A percentile compares a stretch with the other conserved stretches of the same genome.
phyloP scores from a whole-genome alignment of 2,797 vertebrate genomes.

The Zenarchopterus dispar region DNA sequence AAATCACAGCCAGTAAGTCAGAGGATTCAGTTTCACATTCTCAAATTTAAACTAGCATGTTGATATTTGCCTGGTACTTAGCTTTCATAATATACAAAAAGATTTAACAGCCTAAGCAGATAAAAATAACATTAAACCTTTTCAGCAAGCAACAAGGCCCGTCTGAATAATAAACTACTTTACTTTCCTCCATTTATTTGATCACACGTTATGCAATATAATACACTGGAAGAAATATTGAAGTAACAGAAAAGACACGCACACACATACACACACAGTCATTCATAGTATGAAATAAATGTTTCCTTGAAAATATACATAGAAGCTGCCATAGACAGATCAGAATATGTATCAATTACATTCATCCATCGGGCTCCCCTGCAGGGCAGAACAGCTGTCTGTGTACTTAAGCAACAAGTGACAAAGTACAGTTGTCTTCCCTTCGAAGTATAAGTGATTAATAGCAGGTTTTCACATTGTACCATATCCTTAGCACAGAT shows the following conservation, averaged over 20 bases:
- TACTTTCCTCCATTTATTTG: conserved; percentile 62
- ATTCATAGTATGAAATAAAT: conserved; percentile 73
- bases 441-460: conserved; percentile 45
- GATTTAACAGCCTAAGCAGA: conserved; percentile 77
- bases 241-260: conserved; percentile 56
- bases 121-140: conserved; percentile 72
- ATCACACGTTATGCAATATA: conserved; percentile 75
- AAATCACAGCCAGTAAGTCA: conserved; percentile 84
- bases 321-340: conserved; percentile 83
- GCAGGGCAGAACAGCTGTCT: conserved; percentile 62
- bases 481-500: conserved; percentile 31
- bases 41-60: conserved; percentile 74
- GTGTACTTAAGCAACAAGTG: conserved; percentile 62
- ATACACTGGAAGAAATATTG: conserved; percentile 74
- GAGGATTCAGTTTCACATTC: conserved; percentile 80
- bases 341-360: conserved; percentile 83
- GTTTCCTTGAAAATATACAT: conserved; percentile 70
- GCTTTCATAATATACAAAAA: conserved; percentile 81
- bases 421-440: conserved; percentile 45
- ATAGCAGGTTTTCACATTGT: conserved; percentile 26
- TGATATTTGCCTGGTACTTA: conserved; percentile 71
- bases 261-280: conserved; percentile 33
- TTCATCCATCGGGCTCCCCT: conserved; percentile 81
- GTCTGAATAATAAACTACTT: conserved; percentile 65
- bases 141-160: conserved; percentile 74